A percentile compares a stretch with the other conserved stretches of the same genome.
Evolutionary conservation across 2,797 vertebrate genomes (phyloP).

Genomic region (Enteromius treurensis): DNA sequence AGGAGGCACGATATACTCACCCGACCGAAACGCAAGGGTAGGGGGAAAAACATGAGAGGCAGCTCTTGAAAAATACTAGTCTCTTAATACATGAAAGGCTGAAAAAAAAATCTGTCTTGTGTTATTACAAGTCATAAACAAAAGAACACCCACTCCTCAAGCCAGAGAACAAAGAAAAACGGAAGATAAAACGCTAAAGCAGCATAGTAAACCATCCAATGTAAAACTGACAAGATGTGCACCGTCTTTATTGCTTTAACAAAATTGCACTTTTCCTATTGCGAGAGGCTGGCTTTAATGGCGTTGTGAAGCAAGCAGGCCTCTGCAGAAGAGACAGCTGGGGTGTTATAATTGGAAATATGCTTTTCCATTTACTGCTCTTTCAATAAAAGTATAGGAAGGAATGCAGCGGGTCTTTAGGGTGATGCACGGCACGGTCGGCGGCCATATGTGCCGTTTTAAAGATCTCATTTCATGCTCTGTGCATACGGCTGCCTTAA

Average conservation of each 20-base stretch:
- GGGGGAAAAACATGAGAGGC: conserved; percentile 15
- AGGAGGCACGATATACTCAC: conserved; percentile 14
- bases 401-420: conserved; percentile 26
- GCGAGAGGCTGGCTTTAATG: conserved; percentile 51
- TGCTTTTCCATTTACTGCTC: conserved; percentile 53
- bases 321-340: conserved; percentile 49
- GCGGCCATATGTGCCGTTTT: conserved; percentile 42
- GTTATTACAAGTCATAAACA: conserved; percentile 64
- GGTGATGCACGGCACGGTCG: conserved; percentile 14
- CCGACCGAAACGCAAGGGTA: conserved; percentile 1
- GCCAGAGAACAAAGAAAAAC: conserved; percentile 50
- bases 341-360: conserved; percentile 56
- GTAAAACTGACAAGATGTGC: conserved; percentile 60
- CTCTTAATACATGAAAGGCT: conserved; percentile 53
- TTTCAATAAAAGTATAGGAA: conserved; percentile 48
- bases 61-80: conserved; percentile 53
- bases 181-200: conserved; percentile 52
- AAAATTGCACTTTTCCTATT: conserved; percentile 50
- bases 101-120: conserved; percentile 40
- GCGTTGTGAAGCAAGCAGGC: conserved; percentile 7
- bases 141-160: conserved; percentile 57
- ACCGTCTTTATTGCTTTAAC: conserved; percentile 49
- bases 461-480: conserved; percentile 60
- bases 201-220: conserved; percentile 54
- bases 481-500: conserved; percentile 48